These are phyloP conservation scores for Blastobasis lacticolella DNA, from an alignment of 2,888 invertebrate genomes.

Conservation along the genomic window DNA sequence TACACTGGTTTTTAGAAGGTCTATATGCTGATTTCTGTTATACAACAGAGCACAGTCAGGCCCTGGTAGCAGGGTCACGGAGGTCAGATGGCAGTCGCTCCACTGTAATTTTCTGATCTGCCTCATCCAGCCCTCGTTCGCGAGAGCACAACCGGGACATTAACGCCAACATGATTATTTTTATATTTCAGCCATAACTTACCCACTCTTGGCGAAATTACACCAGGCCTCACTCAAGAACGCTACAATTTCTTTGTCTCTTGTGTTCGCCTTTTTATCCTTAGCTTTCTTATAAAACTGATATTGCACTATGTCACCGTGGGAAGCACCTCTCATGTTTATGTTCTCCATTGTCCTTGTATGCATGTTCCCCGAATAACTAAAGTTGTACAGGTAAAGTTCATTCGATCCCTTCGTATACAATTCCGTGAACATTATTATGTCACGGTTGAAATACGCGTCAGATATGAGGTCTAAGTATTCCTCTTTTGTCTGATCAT, in stretches of 20 bases:
- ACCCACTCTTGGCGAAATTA: conserved; percentile 56
- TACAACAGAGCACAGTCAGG: background rate
- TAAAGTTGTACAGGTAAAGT: conserved; percentile 40
- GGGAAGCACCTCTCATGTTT: conserved; percentile 43
- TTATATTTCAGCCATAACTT: conserved; percentile 17
- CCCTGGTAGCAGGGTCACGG: too few species aligned
- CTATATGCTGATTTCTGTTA: too few species aligned
- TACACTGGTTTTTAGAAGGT: too few species aligned
- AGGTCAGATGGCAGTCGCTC: too few species aligned
- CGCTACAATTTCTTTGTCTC: conserved; percentile 35
- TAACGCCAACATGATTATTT: too few species aligned
- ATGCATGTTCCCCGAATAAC: conserved; percentile 45
- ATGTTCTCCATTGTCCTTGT: conserved; percentile 42
- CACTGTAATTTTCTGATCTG: too few species aligned
- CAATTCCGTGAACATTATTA: conserved; percentile 31
- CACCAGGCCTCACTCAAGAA: conserved; percentile 45
- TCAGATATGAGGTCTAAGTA: conserved; percentile 45
- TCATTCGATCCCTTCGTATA: conserved; percentile 26
- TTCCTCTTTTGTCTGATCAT: conserved; percentile 22
- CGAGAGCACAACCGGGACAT: too few species aligned
- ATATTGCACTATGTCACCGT: conserved; percentile 55
- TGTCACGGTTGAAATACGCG: conserved; percentile 38
- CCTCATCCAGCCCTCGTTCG: too few species aligned
- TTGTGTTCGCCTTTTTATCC: conserved; percentile 24
- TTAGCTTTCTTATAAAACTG: conserved; percentile 49